A percentile compares a stretch with the other conserved stretches of the same genome.
phyloP scores from a whole-genome alignment of 2,797 vertebrate genomes.

The Sebastes matsubarae region DNA sequence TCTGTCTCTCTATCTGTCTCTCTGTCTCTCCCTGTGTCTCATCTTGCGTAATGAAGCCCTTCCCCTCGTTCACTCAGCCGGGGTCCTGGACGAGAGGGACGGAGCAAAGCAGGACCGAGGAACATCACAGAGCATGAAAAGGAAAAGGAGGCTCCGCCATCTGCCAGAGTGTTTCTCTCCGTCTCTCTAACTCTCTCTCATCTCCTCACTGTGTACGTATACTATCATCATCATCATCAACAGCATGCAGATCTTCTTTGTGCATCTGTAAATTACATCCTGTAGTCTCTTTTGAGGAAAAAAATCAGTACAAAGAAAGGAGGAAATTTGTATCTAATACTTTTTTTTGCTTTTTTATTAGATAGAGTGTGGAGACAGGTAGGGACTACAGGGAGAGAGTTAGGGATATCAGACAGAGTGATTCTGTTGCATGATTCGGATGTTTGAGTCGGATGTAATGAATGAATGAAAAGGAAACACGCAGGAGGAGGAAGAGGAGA shows the following conservation, averaged over 20 bases:
- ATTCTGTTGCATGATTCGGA: background rate
- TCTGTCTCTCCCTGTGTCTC: slow-evolving; percentile 9
- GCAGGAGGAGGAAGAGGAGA: background rate
- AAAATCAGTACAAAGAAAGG: background rate
- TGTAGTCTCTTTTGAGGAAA: background rate
- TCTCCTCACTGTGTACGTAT: background rate
- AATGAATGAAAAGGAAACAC: background rate
- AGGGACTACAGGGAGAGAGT: background rate
- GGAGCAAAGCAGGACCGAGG: slow-evolving; percentile 16
- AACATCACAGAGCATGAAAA: slow-evolving; percentile 50
- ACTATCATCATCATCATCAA: background rate
- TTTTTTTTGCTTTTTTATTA: background rate
- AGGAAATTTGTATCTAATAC: background rate
- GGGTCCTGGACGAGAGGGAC: slow-evolving; percentile 45
- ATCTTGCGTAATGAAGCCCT: slow-evolving; percentile 55
- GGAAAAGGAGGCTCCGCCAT: slow-evolving; percentile 30
- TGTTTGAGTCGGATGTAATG: background rate
- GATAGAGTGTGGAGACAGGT: background rate
- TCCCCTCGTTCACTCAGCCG: slow-evolving; percentile 44
- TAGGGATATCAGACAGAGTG: background rate
- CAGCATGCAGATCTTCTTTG: background rate
- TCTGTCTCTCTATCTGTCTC: background rate
- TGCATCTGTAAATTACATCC: background rate
- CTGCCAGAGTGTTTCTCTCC: slow-evolving; percentile 24
- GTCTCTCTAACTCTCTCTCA: slow-evolving; percentile 4